These are phyloP conservation scores for Archocentrus centrarchus DNA, from an alignment of 2,113 vertebrate genomes.

Conservation along the genomic window DNA sequence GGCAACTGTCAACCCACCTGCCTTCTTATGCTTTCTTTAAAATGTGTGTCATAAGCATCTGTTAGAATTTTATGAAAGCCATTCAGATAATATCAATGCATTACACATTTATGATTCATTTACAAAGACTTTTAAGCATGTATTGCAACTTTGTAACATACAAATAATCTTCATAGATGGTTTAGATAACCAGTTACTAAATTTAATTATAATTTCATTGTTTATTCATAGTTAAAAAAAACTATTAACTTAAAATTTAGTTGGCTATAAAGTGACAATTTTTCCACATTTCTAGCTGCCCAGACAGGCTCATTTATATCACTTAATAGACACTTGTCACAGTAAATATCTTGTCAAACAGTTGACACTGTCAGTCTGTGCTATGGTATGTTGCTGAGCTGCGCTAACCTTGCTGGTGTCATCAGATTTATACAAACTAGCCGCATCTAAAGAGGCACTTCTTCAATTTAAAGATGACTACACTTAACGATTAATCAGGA, in stretches of 20 bases:
- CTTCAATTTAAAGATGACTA: not conserved
- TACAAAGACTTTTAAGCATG: not conserved
- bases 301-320: not conserved
- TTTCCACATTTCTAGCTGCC: not conserved
- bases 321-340: too few species aligned
- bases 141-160: too few species aligned
- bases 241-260: too few species aligned
- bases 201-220: too few species aligned
- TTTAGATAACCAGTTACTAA: too few species aligned
- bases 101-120: not conserved
- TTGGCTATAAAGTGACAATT: too few species aligned
- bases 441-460: slow-evolving; percentile 9
- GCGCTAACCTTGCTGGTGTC: not conserved
- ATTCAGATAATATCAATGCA: not conserved
- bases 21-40: not conserved
- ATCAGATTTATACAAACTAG: not conserved
- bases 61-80: not conserved
- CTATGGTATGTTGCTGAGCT: not conserved
- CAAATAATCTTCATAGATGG: too few species aligned
- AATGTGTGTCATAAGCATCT: not conserved
- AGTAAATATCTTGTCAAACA: not conserved
- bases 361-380: not conserved
- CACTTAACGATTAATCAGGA: slow-evolving; percentile 10
- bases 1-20: not conserved
- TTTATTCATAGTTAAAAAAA: too few species aligned